These are phyloP conservation scores for Astyanax mexicanus DNA, from an alignment of 2,797 vertebrate genomes.

Conservation along the genomic window DNA sequence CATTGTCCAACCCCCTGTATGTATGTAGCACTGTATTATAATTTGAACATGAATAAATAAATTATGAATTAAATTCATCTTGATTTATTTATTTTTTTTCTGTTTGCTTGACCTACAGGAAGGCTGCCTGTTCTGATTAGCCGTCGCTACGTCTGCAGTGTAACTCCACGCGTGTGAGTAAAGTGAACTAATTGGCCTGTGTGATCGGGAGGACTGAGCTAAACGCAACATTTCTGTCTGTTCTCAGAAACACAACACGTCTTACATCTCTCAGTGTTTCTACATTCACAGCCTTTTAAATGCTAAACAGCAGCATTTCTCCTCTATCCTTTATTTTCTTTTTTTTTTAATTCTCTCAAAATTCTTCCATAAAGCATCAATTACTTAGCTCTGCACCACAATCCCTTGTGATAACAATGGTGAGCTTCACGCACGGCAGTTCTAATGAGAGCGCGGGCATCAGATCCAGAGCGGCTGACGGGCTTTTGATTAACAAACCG, in stretches of 20 bases:
- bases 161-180: background rate
- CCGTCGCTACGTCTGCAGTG: background rate
- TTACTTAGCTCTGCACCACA: conserved; percentile 66
- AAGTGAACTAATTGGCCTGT: conserved; percentile 3
- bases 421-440: conserved; percentile 66
- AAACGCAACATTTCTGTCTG: conserved; percentile 9
- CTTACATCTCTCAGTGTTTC: background rate
- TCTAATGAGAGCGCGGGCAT: conserved; percentile 59
- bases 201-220: background rate
- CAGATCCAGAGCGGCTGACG: conserved; percentile 64
- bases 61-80: too few species aligned
- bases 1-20: too few species aligned
- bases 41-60: too few species aligned
- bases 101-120: too few species aligned
- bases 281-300: conserved; percentile 61
- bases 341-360: background rate
- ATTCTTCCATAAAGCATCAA: conserved; percentile 35
- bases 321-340: background rate
- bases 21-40: too few species aligned
- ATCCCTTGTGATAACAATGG: conserved; percentile 69
- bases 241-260: conserved; percentile 25
- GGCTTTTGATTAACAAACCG: conserved; percentile 73
- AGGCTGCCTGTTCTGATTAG: too few species aligned
- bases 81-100: too few species aligned
- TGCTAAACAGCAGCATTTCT: conserved; percentile 46